These are phyloP conservation scores for Chrysocyon brachyurus DNA, from an alignment of 2,797 vertebrate species.

Conservation along the genomic window DNA sequence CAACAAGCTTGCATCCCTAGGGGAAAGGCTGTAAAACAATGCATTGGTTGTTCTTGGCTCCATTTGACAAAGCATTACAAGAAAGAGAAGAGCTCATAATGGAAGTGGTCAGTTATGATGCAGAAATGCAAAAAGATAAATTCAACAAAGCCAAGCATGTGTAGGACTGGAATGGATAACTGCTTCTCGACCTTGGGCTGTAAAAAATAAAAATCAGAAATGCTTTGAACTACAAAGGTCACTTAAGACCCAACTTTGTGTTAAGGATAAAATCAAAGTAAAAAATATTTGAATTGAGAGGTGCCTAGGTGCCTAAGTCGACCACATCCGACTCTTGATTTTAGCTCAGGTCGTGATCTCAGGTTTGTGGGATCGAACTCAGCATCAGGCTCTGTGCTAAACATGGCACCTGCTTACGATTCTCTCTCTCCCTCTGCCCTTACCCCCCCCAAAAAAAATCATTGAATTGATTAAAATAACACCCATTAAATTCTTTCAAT, in stretches of 20 bases:
- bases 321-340: not conserved
- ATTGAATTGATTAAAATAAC: not conserved
- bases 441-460: not conserved
- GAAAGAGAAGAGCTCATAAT: not conserved
- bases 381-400: not conserved
- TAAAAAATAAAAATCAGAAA: not conserved
- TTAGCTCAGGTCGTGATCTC: not conserved
- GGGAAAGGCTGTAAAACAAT: not conserved
- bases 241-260: not conserved
- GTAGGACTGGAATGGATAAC: not conserved
- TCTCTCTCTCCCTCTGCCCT: not conserved
- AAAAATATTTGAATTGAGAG: not conserved
- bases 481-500: not conserved
- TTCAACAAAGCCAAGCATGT: not conserved
- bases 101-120: not conserved
- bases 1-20: not conserved
- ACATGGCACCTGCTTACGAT: not conserved
- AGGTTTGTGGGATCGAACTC: not conserved
- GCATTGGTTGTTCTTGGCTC: not conserved
- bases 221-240: not conserved
- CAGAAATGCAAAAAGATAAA: not conserved
- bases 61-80: not conserved
- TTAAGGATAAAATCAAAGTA: not conserved
- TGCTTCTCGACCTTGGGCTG: not conserved
- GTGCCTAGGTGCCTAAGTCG: not conserved